phyloP scores from a whole-genome alignment of 2,113 vertebrate species.

The Lophochroa leadbeateri region DNA sequence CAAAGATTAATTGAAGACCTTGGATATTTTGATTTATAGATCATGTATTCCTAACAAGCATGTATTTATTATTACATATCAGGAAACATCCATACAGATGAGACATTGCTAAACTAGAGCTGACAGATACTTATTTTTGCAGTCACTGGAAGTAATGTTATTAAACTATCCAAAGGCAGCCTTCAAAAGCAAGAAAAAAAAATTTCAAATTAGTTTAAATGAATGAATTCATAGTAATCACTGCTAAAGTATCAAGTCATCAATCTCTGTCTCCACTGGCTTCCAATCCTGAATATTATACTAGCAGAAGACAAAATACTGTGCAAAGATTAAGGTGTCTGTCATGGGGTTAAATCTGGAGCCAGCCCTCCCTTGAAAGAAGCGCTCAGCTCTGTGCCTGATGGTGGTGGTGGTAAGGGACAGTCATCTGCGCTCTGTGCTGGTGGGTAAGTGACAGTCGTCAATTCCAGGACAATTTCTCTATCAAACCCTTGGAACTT shows the following conservation, averaged over 20 bases:
- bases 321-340: not conserved
- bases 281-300: slow-evolving; percentile 24
- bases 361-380: not conserved
- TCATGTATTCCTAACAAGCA: not conserved
- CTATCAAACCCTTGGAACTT: not conserved
- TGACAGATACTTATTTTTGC: slow-evolving; percentile 37
- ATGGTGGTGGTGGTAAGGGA: not conserved
- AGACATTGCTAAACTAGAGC: not conserved
- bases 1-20: slow-evolving; percentile 10
- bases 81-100: not conserved
- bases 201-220: slow-evolving; percentile 26
- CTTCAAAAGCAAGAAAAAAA: slow-evolving; percentile 43
- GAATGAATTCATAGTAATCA: slow-evolving; percentile 39
- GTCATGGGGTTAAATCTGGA: not conserved
- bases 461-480: not conserved
- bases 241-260: slow-evolving; percentile 34
- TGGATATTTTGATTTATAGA: slow-evolving; percentile 7
- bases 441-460: not conserved
- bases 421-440: not conserved
- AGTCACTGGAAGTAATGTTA: not conserved
- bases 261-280: not conserved
- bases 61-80: not conserved
- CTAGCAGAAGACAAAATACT: not conserved
- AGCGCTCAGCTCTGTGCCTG: not conserved
- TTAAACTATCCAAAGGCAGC: not conserved